Percentiles rank a stretch among this genome's conserved stretches.
phyloP scores from a whole-genome alignment of 2,113 vertebrate species.

The Ivindomyrus marchei region DNA sequence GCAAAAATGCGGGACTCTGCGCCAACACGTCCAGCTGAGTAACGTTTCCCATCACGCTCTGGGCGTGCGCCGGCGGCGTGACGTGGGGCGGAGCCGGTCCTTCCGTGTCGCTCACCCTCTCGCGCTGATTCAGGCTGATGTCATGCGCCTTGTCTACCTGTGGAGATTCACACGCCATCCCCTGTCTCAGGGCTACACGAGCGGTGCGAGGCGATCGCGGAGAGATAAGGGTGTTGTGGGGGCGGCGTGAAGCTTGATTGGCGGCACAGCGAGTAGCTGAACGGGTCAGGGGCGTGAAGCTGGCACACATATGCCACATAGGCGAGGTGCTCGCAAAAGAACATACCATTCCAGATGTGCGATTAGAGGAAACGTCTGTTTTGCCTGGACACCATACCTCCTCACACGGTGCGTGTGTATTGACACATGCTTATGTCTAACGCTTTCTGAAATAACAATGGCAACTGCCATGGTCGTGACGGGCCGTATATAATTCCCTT shows the following conservation, averaged over 20 bases:
- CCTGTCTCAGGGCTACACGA: not conserved
- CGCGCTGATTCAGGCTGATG: not conserved
- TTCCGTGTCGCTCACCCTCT: not conserved
- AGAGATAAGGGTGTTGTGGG: not conserved
- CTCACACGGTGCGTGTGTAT: not conserved
- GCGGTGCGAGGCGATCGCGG: not conserved
- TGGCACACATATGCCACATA: not conserved
- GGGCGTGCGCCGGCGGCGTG: not conserved
- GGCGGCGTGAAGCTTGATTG: too few relatives aligned
- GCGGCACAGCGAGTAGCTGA: not conserved
- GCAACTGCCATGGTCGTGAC: not conserved
- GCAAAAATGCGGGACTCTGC: not conserved
- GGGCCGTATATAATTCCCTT: not conserved
- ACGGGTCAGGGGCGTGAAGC: not conserved
- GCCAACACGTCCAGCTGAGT: not conserved
- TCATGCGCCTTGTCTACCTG: not conserved
- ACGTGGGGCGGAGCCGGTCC: not conserved
- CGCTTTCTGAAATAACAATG: not conserved
- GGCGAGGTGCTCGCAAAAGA: not conserved
- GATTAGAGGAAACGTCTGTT: not conserved
- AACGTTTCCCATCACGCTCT: not conserved
- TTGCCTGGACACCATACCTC: not conserved
- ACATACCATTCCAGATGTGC: not conserved
- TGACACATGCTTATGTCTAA: not conserved
- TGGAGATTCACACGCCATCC: not conserved